Percentiles rank a stretch among this genome's conserved stretches.
These are phyloP conservation scores for Sycophila texana DNA, from an alignment of 2,888 invertebrate genomes.

Conservation along the genomic window DNA sequence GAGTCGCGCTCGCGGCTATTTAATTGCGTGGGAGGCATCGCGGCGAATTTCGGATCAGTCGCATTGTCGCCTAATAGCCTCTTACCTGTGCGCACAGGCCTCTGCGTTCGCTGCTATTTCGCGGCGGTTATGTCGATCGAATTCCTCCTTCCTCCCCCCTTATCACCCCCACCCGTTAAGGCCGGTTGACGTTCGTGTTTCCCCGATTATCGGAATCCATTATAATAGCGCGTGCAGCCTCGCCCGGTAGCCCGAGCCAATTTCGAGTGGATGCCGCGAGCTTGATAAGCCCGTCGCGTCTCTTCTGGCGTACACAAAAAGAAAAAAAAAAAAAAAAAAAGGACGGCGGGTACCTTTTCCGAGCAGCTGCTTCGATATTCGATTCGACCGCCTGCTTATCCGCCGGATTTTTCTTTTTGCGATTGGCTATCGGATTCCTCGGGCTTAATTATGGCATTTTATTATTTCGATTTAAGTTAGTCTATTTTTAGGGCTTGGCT, in stretches of 20 bases:
- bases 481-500: too few relatives aligned
- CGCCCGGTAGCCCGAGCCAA: neutral
- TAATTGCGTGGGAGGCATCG: conserved; percentile 2
- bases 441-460: too few relatives aligned
- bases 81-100: conserved; percentile 16
- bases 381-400: neutral
- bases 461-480: too few relatives aligned
- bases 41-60: conserved; percentile 17
- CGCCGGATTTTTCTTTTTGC: too few relatives aligned
- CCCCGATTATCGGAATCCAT: conserved; percentile 52
- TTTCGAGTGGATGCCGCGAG: neutral
- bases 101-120: neutral
- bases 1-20: neutral
- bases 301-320: neutral
- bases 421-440: too few relatives aligned
- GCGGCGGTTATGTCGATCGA: conserved; percentile 7
- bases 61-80: conserved; percentile 47
- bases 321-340: neutral
- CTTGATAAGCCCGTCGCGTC: neutral
- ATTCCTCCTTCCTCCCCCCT: neutral
- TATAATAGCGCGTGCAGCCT: conserved; percentile 8
- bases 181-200: conserved; percentile 30
- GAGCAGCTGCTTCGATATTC: neutral
- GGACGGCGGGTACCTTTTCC: neutral
- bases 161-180: too few relatives aligned